Conservation (phyloP, 2,113 vertebrate species). For the Progne subis region DNA sequence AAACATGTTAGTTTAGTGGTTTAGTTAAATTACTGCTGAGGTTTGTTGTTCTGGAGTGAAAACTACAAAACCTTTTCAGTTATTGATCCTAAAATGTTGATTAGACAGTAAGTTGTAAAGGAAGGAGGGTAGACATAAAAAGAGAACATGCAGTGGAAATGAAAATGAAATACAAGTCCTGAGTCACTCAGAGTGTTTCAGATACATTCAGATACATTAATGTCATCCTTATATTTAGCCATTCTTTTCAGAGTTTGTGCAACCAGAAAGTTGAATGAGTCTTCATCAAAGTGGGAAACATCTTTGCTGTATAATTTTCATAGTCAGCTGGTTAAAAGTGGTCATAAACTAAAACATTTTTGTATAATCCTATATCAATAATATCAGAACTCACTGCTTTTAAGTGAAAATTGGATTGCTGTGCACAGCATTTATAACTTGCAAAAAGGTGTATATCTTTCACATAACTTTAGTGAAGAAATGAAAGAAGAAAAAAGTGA, state of each 20-base stretch:
- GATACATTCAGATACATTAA: not conserved
- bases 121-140: not conserved
- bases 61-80: not conserved
- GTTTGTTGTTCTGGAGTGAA: not conserved
- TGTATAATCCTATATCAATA: not conserved
- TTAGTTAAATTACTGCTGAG: not conserved
- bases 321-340: not conserved
- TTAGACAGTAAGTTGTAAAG: not conserved
- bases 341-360: not conserved
- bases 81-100: not conserved
- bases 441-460: not conserved
- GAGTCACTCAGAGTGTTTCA: not conserved
- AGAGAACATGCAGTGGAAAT: not conserved
- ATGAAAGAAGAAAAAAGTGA: not conserved
- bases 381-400: not conserved
- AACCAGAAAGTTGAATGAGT: not conserved
- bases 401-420: not conserved
- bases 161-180: not conserved
- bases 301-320: not conserved
- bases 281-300: not conserved
- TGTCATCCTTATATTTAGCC: not conserved
- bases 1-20: not conserved
- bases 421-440: not conserved
- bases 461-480: not conserved
- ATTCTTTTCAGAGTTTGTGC: not conserved